A percentile compares a stretch with the other conserved stretches of the same genome.
These are phyloP conservation scores for Lepus europaeus DNA, from an alignment of 2,113 vertebrate genomes.

Conservation along the genomic window DNA sequence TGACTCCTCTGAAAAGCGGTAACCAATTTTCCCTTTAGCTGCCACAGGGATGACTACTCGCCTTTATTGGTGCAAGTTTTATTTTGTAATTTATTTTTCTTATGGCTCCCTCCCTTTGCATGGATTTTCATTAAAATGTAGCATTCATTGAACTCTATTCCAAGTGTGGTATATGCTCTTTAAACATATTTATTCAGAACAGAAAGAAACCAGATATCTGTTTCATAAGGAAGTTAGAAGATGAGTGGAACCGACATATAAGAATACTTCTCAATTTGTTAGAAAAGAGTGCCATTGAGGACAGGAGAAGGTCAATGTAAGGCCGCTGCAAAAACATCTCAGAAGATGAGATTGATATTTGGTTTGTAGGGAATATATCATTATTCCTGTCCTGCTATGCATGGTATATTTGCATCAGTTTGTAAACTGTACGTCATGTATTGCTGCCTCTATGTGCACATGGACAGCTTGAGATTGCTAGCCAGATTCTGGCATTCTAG, in stretches of 20 bases:
- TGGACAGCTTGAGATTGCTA: background rate
- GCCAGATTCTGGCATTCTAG: background rate
- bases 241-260: background rate
- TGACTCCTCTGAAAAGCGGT: background rate
- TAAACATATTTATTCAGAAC: background rate
- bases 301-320: fast-evolving
- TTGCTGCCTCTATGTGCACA: background rate
- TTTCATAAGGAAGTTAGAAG: background rate
- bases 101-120: background rate
- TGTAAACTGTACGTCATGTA: background rate
- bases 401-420: background rate
- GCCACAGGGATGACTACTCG: background rate
- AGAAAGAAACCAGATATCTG: background rate
- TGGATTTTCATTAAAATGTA: background rate
- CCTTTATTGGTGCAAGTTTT: background rate
- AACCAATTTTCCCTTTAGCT: background rate
- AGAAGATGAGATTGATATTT: background rate
- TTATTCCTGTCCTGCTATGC: background rate
- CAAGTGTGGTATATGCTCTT: background rate
- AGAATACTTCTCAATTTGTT: background rate
- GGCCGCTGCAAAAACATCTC: background rate
- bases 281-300: background rate
- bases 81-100: background rate
- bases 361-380: background rate
- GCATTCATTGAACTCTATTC: background rate